Percentiles rank a stretch among this genome's conserved stretches.
Evolutionary conservation across 2,888 invertebrate species (phyloP).

Genomic region (Poecilus cupreus): DNA sequence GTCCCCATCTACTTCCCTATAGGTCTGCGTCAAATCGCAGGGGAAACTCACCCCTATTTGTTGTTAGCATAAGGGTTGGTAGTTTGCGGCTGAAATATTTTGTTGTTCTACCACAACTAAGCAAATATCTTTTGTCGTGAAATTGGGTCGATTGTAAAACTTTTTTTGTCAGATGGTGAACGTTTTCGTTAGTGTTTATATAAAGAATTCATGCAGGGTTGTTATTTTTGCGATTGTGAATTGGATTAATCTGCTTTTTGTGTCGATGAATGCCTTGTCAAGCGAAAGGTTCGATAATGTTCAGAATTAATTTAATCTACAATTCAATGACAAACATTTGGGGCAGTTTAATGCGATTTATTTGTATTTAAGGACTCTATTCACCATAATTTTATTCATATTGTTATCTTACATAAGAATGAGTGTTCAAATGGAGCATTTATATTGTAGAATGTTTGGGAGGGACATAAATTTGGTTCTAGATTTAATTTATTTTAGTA

Average conservation of each 20-base stretch:
- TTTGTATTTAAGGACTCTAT: constrained; percentile 42
- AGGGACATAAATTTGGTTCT: neutral
- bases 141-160: constrained; percentile 56
- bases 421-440: constrained; percentile 14
- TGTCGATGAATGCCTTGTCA: constrained; percentile 34
- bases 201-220: constrained; percentile 25
- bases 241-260: constrained; percentile 45
- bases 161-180: constrained; percentile 39
- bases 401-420: constrained; percentile 15
- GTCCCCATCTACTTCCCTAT: constrained; percentile 36
- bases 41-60: constrained; percentile 18
- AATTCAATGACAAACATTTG: constrained; percentile 37
- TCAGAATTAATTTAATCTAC: constrained; percentile 33
- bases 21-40: neutral
- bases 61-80: neutral
- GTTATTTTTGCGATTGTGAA: constrained; percentile 30
- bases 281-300: constrained; percentile 38
- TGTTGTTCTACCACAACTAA: constrained; percentile 51
- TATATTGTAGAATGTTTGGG: constrained; percentile 10
- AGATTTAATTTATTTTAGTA: constrained; percentile 48
- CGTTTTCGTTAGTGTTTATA: constrained; percentile 25
- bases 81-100: constrained; percentile 16
- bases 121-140: constrained; percentile 51
- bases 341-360: constrained; percentile 27
- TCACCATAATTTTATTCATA: constrained; percentile 36